Evolutionary conservation across 2,797 vertebrate genomes (phyloP).

Genomic region (Pangasius sanitwongsei): DNA sequence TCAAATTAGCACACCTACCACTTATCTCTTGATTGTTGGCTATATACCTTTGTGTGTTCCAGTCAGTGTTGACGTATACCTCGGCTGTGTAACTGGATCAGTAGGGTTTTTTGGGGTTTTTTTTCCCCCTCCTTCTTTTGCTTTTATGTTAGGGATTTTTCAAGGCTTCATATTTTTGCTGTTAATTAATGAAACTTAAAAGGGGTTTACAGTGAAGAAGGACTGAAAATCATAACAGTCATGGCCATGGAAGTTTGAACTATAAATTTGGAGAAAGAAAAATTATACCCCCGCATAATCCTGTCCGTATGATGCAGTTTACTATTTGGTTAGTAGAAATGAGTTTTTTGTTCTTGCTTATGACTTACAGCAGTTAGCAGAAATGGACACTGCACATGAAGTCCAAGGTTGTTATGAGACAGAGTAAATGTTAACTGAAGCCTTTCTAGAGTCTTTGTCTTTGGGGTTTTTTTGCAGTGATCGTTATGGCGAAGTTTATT

Average conservation of each 20-base stretch:
- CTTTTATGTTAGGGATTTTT: conserved; percentile 21
- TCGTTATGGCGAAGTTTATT: conserved; percentile 19
- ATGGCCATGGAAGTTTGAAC: conserved; percentile 16
- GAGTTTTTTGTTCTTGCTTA: conserved; percentile 18
- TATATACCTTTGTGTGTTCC: not conserved
- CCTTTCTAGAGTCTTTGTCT: conserved; percentile 26
- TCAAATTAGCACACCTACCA: conserved; percentile 59
- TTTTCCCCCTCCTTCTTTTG: not conserved
- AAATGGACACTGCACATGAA: not conserved
- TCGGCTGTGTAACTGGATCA: conserved; percentile 10
- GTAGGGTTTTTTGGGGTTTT: not conserved
- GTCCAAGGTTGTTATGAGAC: conserved; percentile 46
- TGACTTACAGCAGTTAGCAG: not conserved
- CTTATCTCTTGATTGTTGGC: not conserved
- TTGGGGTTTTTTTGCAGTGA: not conserved
- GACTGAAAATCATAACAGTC: not conserved
- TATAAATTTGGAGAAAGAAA: conserved; percentile 23
- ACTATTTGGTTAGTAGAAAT: not conserved
- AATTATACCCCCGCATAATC: not conserved
- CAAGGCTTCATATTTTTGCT: conserved; percentile 14
- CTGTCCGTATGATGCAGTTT: not conserved
- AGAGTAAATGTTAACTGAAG: conserved; percentile 41
- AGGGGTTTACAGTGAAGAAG: not conserved
- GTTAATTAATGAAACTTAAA: conserved; percentile 43
- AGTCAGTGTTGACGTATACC: conserved; percentile 31